Evolutionary conservation across 2,797 vertebrate genomes (phyloP).

Genomic region (Sitta carolinensis): DNA sequence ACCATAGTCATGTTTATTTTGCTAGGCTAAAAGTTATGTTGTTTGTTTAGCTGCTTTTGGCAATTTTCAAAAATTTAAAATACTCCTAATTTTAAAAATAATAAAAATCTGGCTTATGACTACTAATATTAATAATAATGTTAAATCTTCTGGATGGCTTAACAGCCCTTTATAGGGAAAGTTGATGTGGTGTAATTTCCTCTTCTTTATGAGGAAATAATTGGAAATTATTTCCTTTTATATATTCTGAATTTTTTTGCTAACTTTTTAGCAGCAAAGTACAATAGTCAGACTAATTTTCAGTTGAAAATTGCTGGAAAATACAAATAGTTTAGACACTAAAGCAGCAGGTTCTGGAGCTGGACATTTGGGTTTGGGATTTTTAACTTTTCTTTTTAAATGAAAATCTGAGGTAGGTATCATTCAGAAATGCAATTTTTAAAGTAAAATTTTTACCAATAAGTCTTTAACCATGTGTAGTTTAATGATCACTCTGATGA

Average conservation of each 20-base stretch:
- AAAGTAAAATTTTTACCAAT: background rate
- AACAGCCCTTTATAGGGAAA: background rate
- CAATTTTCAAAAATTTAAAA: background rate
- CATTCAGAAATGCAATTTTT: background rate
- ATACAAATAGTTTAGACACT: background rate
- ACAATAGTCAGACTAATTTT: background rate
- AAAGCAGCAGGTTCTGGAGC: background rate
- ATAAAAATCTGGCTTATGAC: background rate
- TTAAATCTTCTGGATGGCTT: background rate
- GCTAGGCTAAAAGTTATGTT: background rate
- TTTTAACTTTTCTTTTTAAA: background rate
- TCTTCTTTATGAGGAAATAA: background rate
- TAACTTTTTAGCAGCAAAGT: background rate
- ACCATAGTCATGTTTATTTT: rapidly evolving
- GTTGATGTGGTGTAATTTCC: background rate
- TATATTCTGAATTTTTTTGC: background rate
- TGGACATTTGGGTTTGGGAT: background rate
- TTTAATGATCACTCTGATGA: too few species aligned
- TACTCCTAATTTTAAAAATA: background rate
- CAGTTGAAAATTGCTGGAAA: background rate
- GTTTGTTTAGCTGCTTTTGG: background rate
- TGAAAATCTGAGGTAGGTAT: background rate
- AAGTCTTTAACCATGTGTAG: background rate
- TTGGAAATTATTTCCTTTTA: background rate
- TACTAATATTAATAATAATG: background rate